These are phyloP conservation scores for Esperia sulphurella DNA, from an alignment of 2,888 invertebrate genomes.

Conservation along the genomic window DNA sequence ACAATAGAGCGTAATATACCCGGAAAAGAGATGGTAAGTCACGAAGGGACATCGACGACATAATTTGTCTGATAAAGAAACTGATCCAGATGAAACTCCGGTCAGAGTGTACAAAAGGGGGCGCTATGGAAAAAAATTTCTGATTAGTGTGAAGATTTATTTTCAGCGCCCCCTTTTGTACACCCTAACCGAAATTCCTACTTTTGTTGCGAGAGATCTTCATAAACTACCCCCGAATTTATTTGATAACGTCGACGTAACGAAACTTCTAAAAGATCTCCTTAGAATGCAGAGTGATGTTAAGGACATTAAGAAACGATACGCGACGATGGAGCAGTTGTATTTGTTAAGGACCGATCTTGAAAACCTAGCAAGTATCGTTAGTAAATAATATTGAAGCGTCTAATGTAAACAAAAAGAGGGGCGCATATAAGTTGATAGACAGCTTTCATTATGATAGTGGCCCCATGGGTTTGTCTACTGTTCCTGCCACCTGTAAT, in stretches of 20 bases:
- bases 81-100: constrained; percentile 13
- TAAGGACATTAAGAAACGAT: constrained; percentile 6
- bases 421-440: constrained; percentile 10
- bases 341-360: constrained; percentile 6
- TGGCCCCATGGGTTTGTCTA: constrained; percentile 15
- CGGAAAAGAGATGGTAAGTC: constrained; percentile 11
- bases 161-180: too few species aligned
- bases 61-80: constrained; percentile 13
- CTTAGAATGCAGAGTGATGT: constrained; percentile 8
- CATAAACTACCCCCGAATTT: constrained; percentile 15
- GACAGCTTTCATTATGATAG: constrained; percentile 13
- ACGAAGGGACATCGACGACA: constrained; percentile 16
- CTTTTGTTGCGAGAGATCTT: constrained; percentile 14
- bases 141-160: too few species aligned
- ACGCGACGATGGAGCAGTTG: constrained; percentile 6
- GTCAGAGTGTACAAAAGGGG: too few species aligned
- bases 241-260: constrained; percentile 17
- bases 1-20: constrained; percentile 5
- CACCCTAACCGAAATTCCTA: constrained; percentile 10
- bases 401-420: constrained; percentile 10
- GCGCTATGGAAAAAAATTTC: too few species aligned
- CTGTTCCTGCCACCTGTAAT: not conserved
- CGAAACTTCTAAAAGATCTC: constrained; percentile 11
- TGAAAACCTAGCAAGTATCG: constrained; percentile 2
- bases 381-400: not conserved